Percentiles rank a stretch among this genome's conserved stretches.
These are phyloP conservation scores for Aphidoletes aphidimyza DNA, from an alignment of 2,888 invertebrate genomes.

Conservation along the genomic window DNA sequence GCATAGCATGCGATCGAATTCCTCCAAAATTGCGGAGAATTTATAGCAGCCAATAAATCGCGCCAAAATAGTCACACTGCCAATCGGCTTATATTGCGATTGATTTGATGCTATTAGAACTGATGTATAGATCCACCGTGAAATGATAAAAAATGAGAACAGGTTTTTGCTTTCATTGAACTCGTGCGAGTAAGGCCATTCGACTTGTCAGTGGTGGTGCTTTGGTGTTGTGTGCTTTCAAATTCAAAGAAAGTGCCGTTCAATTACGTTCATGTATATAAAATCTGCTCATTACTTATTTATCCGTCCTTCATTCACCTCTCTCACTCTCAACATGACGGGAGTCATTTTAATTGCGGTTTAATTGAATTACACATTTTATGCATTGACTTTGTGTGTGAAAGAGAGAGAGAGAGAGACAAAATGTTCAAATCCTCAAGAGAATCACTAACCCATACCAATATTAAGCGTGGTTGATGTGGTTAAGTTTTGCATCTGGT, in stretches of 20 bases:
- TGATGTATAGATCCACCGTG: neutral
- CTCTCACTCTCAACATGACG: neutral
- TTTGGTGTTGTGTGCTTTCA: neutral
- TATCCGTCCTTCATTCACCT: neutral
- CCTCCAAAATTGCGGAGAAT: neutral
- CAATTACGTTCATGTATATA: slow-evolving; percentile 16
- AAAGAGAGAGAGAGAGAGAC: neutral
- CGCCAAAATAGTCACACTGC: slow-evolving; percentile 8
- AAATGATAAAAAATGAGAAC: slow-evolving; percentile 1
- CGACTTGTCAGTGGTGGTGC: neutral
- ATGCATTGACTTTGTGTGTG: neutral
- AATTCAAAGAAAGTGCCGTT: slow-evolving; percentile 50
- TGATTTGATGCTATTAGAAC: neutral
- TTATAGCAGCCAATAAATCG: neutral
- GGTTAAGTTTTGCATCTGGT: neutral
- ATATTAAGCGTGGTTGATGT: neutral
- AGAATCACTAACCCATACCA: slow-evolving; percentile 35
- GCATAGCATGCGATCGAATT: neutral
- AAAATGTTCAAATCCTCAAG: neutral
- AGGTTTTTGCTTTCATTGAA: slow-evolving; percentile 53
- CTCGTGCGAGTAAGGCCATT: neutral
- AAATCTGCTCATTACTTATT: slow-evolving; percentile 3
- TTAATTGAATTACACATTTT: slow-evolving; percentile 38
- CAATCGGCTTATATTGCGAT: neutral
- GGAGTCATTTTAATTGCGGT: slow-evolving; percentile 8